Conservation (phyloP, 2,797 vertebrate species). For the Selene dorsalis region DNA sequence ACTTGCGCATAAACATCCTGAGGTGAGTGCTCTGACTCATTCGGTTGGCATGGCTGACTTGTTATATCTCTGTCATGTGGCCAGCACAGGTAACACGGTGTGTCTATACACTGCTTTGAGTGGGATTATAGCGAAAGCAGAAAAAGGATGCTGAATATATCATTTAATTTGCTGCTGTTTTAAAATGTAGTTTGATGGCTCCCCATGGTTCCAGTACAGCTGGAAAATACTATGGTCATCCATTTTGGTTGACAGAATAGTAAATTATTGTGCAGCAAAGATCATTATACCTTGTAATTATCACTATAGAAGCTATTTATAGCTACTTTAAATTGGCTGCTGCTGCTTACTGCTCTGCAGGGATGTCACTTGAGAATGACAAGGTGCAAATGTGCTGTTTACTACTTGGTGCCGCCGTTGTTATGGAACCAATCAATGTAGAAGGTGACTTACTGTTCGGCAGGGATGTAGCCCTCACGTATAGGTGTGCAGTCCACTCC, state of each 20-base stretch:
- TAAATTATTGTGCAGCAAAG: conserved; percentile 22
- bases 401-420: background rate
- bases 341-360: background rate
- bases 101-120: conserved; percentile 25
- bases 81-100: conserved; percentile 31
- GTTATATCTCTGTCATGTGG: conserved; percentile 9
- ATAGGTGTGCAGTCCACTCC: conserved; percentile 95
- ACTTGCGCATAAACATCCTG: conserved; percentile 4
- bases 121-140: conserved; percentile 22
- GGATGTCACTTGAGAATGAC: conserved; percentile 16
- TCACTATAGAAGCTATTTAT: conserved; percentile 15
- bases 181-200: conserved; percentile 8
- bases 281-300: conserved; percentile 24
- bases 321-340: conserved; percentile 12
- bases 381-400: background rate
- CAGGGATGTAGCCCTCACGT: conserved; percentile 95
- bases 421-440: background rate
- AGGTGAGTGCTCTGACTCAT: conserved; percentile 40
- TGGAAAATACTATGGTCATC: background rate
- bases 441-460: conserved; percentile 92
- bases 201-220: background rate
- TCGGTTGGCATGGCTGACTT: conserved; percentile 38
- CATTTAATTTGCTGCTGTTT: conserved; percentile 17
- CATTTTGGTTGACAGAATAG: conserved; percentile 6
- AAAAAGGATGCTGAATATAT: conserved; percentile 25